phyloP scores from a whole-genome alignment of 2,113 vertebrate species.

The Cricetomys ansorgei region DNA sequence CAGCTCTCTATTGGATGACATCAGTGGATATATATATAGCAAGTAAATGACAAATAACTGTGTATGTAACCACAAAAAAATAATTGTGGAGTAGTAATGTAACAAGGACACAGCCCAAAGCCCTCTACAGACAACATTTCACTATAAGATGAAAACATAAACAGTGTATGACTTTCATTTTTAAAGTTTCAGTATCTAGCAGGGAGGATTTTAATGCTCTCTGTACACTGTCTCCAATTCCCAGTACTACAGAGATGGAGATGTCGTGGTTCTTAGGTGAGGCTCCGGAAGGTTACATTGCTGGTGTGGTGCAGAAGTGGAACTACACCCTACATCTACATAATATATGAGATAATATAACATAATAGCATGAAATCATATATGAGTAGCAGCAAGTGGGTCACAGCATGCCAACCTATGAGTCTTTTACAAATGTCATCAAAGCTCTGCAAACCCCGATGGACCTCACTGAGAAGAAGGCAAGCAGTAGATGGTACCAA shows the following conservation, averaged over 20 bases:
- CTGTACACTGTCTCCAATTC: neutral
- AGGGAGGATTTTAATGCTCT: neutral
- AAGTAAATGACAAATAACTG: conserved; percentile 33
- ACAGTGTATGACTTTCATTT: neutral
- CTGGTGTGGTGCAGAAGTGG: neutral
- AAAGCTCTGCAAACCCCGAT: neutral
- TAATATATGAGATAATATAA: too few species aligned
- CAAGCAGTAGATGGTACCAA: neutral
- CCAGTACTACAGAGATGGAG: neutral
- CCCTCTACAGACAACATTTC: neutral
- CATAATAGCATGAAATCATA: neutral
- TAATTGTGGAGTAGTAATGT: neutral
- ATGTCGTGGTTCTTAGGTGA: neutral
- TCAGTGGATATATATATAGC: neutral
- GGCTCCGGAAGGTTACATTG: neutral
- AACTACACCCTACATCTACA: neutral
- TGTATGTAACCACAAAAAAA: neutral
- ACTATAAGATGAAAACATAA: neutral
- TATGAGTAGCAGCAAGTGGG: neutral
- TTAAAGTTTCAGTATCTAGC: neutral
- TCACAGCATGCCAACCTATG: neutral
- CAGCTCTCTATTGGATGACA: neutral
- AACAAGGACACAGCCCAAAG: neutral
- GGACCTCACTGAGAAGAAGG: neutral
- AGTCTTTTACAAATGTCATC: neutral